Conservation (phyloP, 2,888 invertebrate species). For the Anodontia alba region DNA sequence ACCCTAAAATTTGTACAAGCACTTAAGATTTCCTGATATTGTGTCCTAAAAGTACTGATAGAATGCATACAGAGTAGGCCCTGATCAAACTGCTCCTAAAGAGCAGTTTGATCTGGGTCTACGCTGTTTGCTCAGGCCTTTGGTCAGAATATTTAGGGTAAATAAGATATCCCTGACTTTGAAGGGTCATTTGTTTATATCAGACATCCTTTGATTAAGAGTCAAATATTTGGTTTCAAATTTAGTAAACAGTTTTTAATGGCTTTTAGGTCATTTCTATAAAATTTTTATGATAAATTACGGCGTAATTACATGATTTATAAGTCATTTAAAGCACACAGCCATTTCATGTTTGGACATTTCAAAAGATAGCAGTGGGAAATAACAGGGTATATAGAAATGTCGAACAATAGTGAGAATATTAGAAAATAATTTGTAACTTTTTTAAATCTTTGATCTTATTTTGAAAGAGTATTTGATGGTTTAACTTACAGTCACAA, state of each 20-base stretch:
- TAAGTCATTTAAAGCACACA: slow-evolving; percentile 6
- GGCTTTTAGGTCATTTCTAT: slow-evolving; percentile 16
- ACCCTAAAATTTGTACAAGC: no score
- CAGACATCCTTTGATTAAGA: slow-evolving; percentile 12
- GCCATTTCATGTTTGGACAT: not conserved
- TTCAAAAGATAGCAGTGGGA: slow-evolving; percentile 1
- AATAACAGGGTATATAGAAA: slow-evolving; percentile 1
- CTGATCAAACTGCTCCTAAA: no score
- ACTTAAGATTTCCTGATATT: no score
- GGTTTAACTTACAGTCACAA: not conserved
- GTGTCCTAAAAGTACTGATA: no score
- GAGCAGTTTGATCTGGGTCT: no score
- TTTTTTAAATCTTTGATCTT: not conserved
- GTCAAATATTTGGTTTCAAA: slow-evolving; percentile 29
- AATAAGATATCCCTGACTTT: no score
- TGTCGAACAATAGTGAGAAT: not conserved
- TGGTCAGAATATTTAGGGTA: no score
- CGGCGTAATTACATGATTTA: slow-evolving; percentile 19
- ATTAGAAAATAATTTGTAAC: slow-evolving; percentile 14
- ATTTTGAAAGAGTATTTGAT: not conserved
- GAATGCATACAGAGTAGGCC: no score
- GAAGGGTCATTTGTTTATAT: slow-evolving; percentile 10
- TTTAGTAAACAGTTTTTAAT: slow-evolving; percentile 24
- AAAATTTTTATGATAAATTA: slow-evolving; percentile 22
- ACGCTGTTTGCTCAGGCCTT: no score